These are phyloP conservation scores for Drosophila equinoxialis DNA, from an alignment of 1,140 invertebrate species.

Conservation along the genomic window DNA sequence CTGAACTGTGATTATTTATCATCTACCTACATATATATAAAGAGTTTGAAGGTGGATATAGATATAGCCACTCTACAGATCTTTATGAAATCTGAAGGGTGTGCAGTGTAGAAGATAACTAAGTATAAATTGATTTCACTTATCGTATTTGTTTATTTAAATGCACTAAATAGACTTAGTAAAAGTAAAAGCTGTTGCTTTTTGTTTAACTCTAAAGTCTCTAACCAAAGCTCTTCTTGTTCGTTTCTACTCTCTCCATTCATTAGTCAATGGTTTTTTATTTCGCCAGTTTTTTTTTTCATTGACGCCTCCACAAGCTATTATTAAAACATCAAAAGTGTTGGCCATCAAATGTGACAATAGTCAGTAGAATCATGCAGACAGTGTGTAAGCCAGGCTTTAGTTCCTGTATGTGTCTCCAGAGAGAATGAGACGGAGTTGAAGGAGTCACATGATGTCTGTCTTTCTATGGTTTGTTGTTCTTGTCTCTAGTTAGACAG, in stretches of 20 bases:
- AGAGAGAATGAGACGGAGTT: slow-evolving; percentile 13
- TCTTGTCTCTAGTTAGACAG: slow-evolving; percentile 34
- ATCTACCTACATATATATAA: neutral
- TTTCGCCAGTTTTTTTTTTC: neutral
- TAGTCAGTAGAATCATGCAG: slow-evolving; percentile 34
- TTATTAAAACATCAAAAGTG: slow-evolving; percentile 78
- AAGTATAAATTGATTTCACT: no score
- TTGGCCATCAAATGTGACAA: slow-evolving; percentile 76
- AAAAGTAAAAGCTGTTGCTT: neutral
- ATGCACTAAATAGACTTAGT: neutral
- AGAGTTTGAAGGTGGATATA: no score
- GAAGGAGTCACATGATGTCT: slow-evolving; percentile 30
- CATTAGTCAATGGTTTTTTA: slow-evolving; percentile 28
- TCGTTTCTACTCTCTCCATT: slow-evolving; percentile 5
- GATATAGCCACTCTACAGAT: no score
- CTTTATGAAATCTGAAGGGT: neutral
- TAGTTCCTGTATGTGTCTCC: slow-evolving; percentile 12
- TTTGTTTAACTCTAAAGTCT: neutral
- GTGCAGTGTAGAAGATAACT: no score
- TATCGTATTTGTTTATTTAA: no score
- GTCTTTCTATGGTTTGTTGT: slow-evolving; percentile 11
- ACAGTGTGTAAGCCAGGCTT: slow-evolving; percentile 8
- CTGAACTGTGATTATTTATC: slow-evolving; percentile 3
- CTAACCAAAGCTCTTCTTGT: neutral
- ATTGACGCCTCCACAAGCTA: slow-evolving; percentile 17